A percentile compares a stretch with the other conserved stretches of the same genome.
Conservation (phyloP, 2,888 invertebrate species). For the Orgyia antiqua region DNA sequence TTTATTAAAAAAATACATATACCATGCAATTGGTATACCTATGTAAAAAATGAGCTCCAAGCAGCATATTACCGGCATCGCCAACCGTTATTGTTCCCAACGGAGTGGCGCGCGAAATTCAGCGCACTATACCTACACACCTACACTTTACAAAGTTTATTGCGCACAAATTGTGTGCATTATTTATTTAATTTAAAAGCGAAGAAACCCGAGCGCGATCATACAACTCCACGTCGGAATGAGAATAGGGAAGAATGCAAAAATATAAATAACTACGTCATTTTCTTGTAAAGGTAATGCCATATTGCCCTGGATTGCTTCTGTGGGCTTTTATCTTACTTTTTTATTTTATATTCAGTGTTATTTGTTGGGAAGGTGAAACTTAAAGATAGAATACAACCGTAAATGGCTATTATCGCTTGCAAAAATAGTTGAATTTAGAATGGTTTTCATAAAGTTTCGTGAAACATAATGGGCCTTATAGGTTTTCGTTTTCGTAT, state of each 20-base stretch:
- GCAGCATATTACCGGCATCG: slow-evolving; percentile 42
- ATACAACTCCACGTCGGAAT: slow-evolving; percentile 39
- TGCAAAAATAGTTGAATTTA: no score
- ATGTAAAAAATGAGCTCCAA: no score
- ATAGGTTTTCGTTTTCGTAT: no score
- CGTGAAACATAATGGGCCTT: no score
- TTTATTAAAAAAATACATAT: no score
- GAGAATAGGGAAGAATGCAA: slow-evolving; percentile 26
- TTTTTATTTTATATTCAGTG: no score
- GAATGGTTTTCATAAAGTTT: no score
- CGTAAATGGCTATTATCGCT: no score
- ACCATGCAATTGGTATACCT: no score
- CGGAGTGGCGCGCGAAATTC: slow-evolving; percentile 59
- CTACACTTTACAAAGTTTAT: slow-evolving; percentile 67
- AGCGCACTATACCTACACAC: slow-evolving; percentile 51
- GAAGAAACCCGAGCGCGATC: slow-evolving; percentile 68
- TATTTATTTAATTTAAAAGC: slow-evolving; percentile 77
- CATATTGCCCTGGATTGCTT: slow-evolving; percentile 11
- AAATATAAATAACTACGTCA: slow-evolving; percentile 27
- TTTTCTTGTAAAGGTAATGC: slow-evolving; percentile 14
- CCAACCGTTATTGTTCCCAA: slow-evolving; percentile 66
- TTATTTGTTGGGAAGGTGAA: no score
- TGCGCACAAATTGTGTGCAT: slow-evolving; percentile 75
- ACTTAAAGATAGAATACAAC: no score
- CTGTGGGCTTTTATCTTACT: slow-evolving; percentile 4